Evolutionary conservation across 2,113 vertebrate species (phyloP), one percentile per base, ranked within the genome.

Genomic region (Osmerus mordax): DNA sequence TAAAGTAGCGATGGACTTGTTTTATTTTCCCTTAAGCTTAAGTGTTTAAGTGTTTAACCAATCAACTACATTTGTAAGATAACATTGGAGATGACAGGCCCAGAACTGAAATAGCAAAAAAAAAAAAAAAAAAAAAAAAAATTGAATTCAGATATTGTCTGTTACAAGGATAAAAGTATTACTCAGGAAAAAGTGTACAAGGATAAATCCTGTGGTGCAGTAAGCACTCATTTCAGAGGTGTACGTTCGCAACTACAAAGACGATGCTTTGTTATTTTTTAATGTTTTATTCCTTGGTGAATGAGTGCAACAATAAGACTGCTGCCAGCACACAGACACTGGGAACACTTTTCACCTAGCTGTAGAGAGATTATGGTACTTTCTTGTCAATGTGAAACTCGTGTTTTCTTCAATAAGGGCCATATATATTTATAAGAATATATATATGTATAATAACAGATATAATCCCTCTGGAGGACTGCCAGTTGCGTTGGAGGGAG

Each of bases 81-180:
- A 81, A 82, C 64, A 65, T 67, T 60, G 58, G 87, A 94, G 89
- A 93, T 94, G 89, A 93, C 95, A 96, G 95, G 93, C 95, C 94
- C 93, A 94, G 92, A 92, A 91, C 80, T 91, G 92, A 94, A 95
- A 91, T 92, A 89, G 93, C 93, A 96, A 96, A 96, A 92, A 89
- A 89, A 47, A 5, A 11, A 94, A 95, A 95, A 96, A 96, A 91
- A 89, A 89, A 95, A 96, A 96, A 92, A 89, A 89, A 73, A 52
- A n/a, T n/a, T n/a, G 67, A 66, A 63, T 28, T 69, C 76, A 80
- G 61, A 88, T 85, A 70, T 82, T 75, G 81, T 94, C 95, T 96
- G 94, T 95, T 96, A 95, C 94, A 96, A 91, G 95, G 92, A 93
- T 89, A 89, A 93, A 96, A 95, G 95, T 95, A 94, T 96, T 96